A percentile compares a stretch with the other conserved stretches of the same genome.
phyloP scores from a whole-genome alignment of 2,797 vertebrate genomes.

The Pangasius larnaudii region DNA sequence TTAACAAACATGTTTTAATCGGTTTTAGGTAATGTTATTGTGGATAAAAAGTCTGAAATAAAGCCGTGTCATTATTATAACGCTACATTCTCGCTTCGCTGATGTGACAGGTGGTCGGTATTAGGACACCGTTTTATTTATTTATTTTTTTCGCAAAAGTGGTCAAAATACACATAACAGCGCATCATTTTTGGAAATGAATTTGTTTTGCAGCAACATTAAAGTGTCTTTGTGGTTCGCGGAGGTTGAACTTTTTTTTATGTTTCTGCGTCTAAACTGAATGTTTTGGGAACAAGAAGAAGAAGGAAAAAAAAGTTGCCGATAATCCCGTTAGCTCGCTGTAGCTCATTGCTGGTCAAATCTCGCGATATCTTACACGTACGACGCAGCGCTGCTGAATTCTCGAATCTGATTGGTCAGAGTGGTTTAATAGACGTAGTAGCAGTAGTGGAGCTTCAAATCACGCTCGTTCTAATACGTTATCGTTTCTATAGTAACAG shows the following conservation, averaged over 20 bases:
- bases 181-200: too few species aligned
- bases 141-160: not conserved
- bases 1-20: not conserved
- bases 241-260: not conserved
- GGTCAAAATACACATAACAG: not conserved
- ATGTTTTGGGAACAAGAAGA: not conserved
- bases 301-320: not conserved
- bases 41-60: not conserved
- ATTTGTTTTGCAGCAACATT: too few species aligned
- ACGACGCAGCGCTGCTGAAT: not conserved
- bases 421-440: too few species aligned
- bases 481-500: not conserved
- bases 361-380: not conserved
- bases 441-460: not conserved
- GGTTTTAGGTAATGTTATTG: not conserved
- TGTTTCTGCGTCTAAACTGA: too few species aligned
- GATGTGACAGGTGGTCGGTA: not conserved
- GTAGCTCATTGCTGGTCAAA: not conserved
- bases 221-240: too few species aligned
- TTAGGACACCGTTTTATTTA: not conserved
- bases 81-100: not conserved
- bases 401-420: slow-evolving; percentile 3
- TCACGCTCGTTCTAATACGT: not conserved
- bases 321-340: not conserved
- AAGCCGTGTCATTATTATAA: not conserved